phyloP scores from a whole-genome alignment of 2,797 vertebrate species.

The Potorous gilbertii region DNA sequence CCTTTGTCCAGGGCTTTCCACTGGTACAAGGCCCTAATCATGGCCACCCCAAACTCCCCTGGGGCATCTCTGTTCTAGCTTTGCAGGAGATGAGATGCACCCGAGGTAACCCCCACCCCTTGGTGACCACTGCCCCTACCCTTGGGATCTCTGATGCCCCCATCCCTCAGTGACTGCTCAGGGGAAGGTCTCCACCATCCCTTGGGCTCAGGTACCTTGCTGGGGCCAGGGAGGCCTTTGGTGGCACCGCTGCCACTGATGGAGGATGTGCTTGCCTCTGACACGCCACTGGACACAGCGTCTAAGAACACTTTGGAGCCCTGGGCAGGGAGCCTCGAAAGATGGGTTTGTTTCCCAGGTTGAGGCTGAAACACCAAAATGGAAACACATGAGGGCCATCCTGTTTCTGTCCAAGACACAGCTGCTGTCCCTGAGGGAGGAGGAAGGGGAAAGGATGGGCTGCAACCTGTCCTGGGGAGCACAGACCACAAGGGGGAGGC shows the following conservation, averaged over 20 bases:
- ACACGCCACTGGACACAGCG: constrained; percentile 83
- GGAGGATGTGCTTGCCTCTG: constrained; percentile 82
- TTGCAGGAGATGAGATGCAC: neutral
- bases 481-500: neutral
- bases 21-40: neutral
- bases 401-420: no score
- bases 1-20: neutral
- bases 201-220: constrained; percentile 84
- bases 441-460: neutral
- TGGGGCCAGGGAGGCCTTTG: constrained; percentile 80
- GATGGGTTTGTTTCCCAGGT: constrained; percentile 73
- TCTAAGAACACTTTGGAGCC: constrained; percentile 82
- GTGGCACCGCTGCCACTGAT: constrained; percentile 79
- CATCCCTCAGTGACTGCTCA: no score
- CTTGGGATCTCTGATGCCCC: no score
- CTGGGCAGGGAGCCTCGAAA: constrained; percentile 52
- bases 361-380: constrained; percentile 75
- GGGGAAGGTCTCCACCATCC: neutral
- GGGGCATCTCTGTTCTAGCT: neutral
- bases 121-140: no score
- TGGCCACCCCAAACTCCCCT: neutral
- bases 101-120: no score
- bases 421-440: no score
- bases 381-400: neutral
- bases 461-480: neutral